Evolutionary conservation across 2,888 invertebrate species (phyloP).

Genomic region (Camptogramma bilineatum): DNA sequence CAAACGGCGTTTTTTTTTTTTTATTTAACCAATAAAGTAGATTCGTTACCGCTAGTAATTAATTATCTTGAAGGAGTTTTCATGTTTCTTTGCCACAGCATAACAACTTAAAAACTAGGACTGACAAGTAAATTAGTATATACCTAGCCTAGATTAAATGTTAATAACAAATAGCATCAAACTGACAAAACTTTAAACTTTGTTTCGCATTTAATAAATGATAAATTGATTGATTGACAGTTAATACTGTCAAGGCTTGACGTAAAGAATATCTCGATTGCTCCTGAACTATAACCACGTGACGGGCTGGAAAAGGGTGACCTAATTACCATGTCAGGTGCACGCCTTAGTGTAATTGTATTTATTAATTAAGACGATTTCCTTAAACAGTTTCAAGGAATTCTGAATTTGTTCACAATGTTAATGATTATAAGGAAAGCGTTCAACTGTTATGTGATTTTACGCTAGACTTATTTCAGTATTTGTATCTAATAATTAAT

Average conservation of each 20-base stretch:
- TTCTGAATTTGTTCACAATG: neutral
- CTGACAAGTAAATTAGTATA: no score
- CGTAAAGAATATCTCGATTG: neutral
- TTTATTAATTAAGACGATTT: constrained; percentile 16
- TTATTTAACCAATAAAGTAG: no score
- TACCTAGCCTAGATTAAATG: no score
- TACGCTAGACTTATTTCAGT: neutral
- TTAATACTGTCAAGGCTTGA: constrained; percentile 3
- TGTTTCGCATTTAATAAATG: no score
- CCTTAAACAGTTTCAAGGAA: neutral
- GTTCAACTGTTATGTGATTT: neutral
- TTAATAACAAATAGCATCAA: no score
- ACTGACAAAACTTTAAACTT: no score
- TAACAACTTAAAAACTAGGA: no score
- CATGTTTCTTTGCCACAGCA: no score
- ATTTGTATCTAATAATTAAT: neutral
- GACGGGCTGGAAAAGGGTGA: constrained; percentile 32
- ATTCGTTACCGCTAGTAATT: no score
- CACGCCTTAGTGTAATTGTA: constrained; percentile 21
- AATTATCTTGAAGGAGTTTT: no score
- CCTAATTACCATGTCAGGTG: constrained; percentile 43
- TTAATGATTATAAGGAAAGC: neutral
- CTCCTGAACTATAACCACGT: constrained; percentile 23
- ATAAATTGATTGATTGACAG: no score
- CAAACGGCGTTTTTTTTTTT: no score